These are phyloP conservation scores for Napeogenes sylphis DNA, from an alignment of 2,888 invertebrate species.

Conservation along the genomic window DNA sequence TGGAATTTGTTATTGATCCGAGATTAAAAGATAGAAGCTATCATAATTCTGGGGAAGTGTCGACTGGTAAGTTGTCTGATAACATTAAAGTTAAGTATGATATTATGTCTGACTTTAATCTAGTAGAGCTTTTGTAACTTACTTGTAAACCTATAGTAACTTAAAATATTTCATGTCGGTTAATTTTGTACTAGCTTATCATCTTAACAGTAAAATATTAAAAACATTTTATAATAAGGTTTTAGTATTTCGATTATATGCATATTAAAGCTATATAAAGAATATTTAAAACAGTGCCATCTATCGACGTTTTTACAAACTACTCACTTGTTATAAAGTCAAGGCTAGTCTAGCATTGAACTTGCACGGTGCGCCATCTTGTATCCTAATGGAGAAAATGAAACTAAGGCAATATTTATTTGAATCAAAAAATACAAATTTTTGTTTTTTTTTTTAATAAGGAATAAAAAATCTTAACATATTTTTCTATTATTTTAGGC, in stretches of 20 bases:
- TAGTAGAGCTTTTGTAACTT: neutral
- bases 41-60: conserved; percentile 75
- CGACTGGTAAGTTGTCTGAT: conserved; percentile 74
- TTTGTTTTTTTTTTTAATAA: neutral
- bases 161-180: too few species aligned
- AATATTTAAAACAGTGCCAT: conserved; percentile 42
- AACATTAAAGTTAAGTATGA: neutral
- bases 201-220: too few species aligned
- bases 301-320: conserved; percentile 40
- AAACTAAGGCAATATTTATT: neutral
- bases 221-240: too few species aligned
- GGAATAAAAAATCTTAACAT: too few species aligned
- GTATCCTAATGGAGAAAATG: neutral
- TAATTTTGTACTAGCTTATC: too few species aligned
- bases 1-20: conserved; percentile 86
- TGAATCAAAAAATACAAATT: neutral
- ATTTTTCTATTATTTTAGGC: conserved; percentile 73
- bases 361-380: conserved; percentile 50
- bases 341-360: conserved; percentile 43
- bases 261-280: neutral
- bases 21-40: conserved; percentile 74
- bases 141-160: neutral
- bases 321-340: conserved; percentile 20
- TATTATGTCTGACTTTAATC: neutral
- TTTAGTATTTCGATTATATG: too few species aligned